A percentile compares a stretch with the other conserved stretches of the same genome.
These are phyloP conservation scores for Metacarcinus magister DNA, from an alignment of 2,888 invertebrate genomes.

Conservation along the genomic window DNA sequence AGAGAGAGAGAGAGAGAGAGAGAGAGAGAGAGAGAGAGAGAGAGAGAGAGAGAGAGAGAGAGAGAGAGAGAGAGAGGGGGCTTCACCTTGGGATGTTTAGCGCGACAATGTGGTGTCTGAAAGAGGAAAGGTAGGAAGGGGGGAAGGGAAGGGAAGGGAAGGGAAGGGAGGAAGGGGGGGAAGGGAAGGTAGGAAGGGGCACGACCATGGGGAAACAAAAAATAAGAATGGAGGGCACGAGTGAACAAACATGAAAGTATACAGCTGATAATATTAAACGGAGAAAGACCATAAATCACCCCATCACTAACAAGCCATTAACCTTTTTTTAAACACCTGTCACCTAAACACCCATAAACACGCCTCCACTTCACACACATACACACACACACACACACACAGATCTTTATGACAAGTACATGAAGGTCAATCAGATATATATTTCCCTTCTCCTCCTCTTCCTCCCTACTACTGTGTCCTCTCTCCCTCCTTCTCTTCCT, in stretches of 20 bases:
- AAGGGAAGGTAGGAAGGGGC: neutral
- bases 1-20: constrained; percentile 56
- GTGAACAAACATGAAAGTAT: neutral
- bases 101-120: neutral
- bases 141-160: neutral
- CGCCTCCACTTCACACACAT: neutral
- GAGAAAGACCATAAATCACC: neutral
- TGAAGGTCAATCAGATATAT: constrained; percentile 38
- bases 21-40: constrained; percentile 31
- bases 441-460: neutral
- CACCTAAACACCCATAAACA: neutral
- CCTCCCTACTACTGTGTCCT: neutral
- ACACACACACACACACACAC: constrained; percentile 28
- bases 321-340: neutral
- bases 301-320: neutral
- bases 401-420: neutral
- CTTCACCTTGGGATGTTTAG: constrained; percentile 22
- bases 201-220: neutral
- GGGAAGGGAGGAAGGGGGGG: neutral
- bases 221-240: neutral
- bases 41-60: constrained; percentile 67
- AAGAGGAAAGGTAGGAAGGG: neutral
- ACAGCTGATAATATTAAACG: neutral
- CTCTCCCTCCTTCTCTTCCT: neutral
- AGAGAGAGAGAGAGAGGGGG: constrained; percentile 61